Percentiles rank a stretch among this genome's conserved stretches.
These are phyloP conservation scores for Adela reaumurella DNA, from an alignment of 2,888 invertebrate species.

Conservation along the genomic window DNA sequence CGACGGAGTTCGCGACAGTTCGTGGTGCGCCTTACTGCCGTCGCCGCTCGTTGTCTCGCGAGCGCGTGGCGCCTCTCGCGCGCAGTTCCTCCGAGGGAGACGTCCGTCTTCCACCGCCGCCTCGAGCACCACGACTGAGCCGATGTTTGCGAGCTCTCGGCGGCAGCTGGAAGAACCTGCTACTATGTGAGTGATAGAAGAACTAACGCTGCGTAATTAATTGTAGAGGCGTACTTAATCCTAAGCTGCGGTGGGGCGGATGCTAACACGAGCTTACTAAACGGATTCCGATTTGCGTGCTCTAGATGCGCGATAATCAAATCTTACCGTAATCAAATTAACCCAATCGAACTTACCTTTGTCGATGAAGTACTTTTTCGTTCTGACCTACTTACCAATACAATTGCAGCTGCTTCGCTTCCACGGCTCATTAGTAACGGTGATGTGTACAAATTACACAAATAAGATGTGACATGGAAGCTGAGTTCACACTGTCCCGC, in stretches of 20 bases:
- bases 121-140: conserved; percentile 53
- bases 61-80: conserved; percentile 52
- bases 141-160: conserved; percentile 72
- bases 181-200: conserved; percentile 64
- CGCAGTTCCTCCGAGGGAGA: conserved; percentile 73
- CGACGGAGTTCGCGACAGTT: conserved; percentile 40
- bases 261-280: not conserved
- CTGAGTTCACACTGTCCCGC: not conserved
- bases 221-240: not conserved
- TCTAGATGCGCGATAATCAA: too few species aligned
- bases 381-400: not conserved
- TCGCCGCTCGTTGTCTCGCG: conserved; percentile 44
- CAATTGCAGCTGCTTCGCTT: not conserved
- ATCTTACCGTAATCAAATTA: too few species aligned
- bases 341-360: too few species aligned
- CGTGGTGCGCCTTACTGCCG: conserved; percentile 43
- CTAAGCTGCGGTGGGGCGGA: not conserved
- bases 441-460: not conserved
- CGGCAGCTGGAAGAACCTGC: conserved; percentile 76
- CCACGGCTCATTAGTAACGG: not conserved
- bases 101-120: conserved; percentile 43
- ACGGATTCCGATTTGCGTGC: not conserved
- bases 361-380: too few species aligned
- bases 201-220: not conserved
- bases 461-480: not conserved